phyloP scores from a whole-genome alignment of 2,797 vertebrate genomes.

The Enteromius viviparus region DNA sequence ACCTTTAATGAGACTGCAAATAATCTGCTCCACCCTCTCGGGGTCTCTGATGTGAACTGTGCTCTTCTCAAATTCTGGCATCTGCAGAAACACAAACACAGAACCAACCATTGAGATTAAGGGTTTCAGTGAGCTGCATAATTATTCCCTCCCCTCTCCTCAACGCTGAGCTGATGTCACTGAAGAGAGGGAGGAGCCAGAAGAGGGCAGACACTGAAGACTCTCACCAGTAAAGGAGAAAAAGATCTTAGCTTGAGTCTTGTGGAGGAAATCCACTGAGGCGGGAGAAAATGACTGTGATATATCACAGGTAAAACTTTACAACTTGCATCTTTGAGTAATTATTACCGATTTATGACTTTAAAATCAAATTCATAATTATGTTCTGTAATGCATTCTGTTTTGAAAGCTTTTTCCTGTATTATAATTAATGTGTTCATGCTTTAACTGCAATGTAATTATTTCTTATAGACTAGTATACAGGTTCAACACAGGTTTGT shows the following conservation, averaged over 20 bases:
- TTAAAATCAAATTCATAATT: neutral
- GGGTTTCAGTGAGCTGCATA: neutral
- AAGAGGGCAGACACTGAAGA: neutral
- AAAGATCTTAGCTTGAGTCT: neutral
- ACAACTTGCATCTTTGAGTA: neutral
- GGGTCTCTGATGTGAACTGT: slow-evolving; percentile 95
- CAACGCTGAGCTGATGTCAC: neutral
- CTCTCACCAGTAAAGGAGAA: neutral
- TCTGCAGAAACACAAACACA: slow-evolving; percentile 74
- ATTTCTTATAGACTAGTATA: neutral
- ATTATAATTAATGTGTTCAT: neutral
- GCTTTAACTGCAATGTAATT: neutral
- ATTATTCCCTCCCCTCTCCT: neutral
- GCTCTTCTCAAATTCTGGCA: slow-evolving; percentile 96
- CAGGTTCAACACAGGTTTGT: neutral
- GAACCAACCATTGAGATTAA: slow-evolving; percentile 9
- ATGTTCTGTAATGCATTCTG: neutral
- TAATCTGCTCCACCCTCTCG: slow-evolving; percentile 92
- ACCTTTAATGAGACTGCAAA: slow-evolving; percentile 95
- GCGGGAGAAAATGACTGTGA: neutral
- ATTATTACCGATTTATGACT: neutral
- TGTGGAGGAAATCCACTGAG: neutral
- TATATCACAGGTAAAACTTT: slow-evolving; percentile 3
- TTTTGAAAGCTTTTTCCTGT: neutral
- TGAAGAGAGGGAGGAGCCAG: neutral